Evolutionary conservation across 2,113 vertebrate genomes (phyloP).

Genomic region (Pseudonaja textilis): DNA sequence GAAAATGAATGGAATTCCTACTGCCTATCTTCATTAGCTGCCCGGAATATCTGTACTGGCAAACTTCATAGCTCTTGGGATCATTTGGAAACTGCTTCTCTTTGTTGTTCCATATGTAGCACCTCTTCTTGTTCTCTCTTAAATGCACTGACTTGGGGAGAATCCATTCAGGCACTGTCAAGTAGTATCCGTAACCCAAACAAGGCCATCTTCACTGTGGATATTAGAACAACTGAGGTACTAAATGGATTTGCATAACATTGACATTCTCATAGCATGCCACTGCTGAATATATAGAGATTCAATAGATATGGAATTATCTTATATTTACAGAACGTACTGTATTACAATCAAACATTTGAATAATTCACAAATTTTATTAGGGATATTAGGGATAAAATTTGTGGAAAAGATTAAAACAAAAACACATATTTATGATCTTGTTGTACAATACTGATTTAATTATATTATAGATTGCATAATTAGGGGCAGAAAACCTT

Average conservation of each 20-base stretch:
- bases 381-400: background rate
- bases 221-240: conserved; percentile 79
- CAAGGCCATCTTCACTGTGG: conserved; percentile 80
- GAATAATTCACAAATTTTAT: background rate
- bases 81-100: conserved; percentile 33
- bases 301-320: background rate
- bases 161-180: conserved; percentile 50
- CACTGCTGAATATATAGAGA: background rate
- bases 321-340: background rate
- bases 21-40: conserved; percentile 68
- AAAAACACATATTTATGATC: background rate
- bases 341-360: background rate
- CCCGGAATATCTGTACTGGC: conserved; percentile 65
- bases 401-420: background rate
- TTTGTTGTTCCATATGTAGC: conserved; percentile 39
- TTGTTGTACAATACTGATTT: background rate
- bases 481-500: background rate
- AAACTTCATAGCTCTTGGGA: conserved; percentile 27
- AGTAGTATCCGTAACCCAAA: conserved; percentile 72
- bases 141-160: conserved; percentile 55
- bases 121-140: conserved; percentile 72
- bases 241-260: background rate
- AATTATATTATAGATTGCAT: background rate
- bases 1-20: conserved; percentile 74
- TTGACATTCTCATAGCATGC: background rate